Evolutionary conservation across 2,797 vertebrate genomes (phyloP).

Genomic region (Gambusia yucatana): DNA sequence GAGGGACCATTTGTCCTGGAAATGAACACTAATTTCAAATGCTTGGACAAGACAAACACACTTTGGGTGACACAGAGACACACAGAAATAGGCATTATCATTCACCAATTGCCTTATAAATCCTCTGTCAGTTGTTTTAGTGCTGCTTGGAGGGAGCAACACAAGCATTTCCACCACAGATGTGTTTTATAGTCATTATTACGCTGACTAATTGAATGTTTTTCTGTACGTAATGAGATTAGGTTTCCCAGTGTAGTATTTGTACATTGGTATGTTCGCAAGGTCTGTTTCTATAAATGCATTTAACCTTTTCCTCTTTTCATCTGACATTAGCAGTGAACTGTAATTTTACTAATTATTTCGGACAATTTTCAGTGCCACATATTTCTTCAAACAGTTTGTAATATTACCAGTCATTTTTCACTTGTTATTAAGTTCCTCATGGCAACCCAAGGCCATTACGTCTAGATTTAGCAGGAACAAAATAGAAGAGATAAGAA

Average conservation of each 20-base stretch:
- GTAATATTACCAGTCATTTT: slow-evolving; percentile 15
- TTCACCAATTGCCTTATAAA: slow-evolving; percentile 57
- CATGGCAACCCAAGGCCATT: slow-evolving; percentile 6
- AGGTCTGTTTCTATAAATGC: slow-evolving; percentile 14
- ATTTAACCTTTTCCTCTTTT: slow-evolving; percentile 13
- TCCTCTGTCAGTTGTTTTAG: slow-evolving; percentile 63
- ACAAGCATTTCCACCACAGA: slow-evolving; percentile 47
- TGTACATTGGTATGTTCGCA: slow-evolving; percentile 17
- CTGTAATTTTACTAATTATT: slow-evolving; percentile 14
- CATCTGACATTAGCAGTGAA: not conserved
- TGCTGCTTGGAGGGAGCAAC: slow-evolving; percentile 47
- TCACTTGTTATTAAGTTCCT: not conserved
- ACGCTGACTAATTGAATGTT: slow-evolving; percentile 73
- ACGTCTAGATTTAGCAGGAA: slow-evolving; percentile 4
- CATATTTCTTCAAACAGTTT: slow-evolving; percentile 2
- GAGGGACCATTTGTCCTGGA: slow-evolving; percentile 59
- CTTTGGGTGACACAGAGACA: slow-evolving; percentile 54
- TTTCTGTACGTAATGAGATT: slow-evolving; percentile 72
- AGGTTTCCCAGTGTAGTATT: slow-evolving; percentile 40
- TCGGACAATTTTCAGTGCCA: not conserved
- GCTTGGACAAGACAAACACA: slow-evolving; percentile 66
- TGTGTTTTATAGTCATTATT: slow-evolving; percentile 69
- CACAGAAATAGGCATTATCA: slow-evolving; percentile 52
- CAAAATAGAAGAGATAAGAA: not conserved
- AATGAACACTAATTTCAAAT: slow-evolving; percentile 68